Percentiles rank a stretch among this genome's conserved stretches.
phyloP scores from a whole-genome alignment of 2,113 vertebrate species.

The Heptranchias perlo region DNA sequence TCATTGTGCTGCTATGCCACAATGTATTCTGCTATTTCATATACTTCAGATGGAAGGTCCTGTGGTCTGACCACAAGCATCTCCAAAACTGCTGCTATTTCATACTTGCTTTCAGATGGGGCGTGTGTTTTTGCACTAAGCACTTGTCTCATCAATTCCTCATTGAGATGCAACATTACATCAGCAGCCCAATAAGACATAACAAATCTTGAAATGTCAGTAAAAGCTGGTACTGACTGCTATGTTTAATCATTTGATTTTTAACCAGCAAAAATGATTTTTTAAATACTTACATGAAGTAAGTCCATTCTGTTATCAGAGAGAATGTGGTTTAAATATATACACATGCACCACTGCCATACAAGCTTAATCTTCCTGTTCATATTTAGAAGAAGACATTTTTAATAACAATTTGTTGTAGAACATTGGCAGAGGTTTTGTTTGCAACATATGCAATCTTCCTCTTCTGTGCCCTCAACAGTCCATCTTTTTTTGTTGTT shows the following conservation, averaged over 20 bases:
- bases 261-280: not conserved
- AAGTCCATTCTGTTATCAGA: not conserved
- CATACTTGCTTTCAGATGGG: not conserved
- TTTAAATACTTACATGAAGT: not conserved
- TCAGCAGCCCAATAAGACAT: not conserved
- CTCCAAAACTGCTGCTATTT: not conserved
- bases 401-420: not conserved
- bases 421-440: not conserved
- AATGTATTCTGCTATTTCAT: not conserved
- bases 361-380: too few species aligned
- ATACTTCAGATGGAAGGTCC: not conserved
- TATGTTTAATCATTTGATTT: too few species aligned
- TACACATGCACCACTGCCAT: not conserved
- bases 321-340: not conserved
- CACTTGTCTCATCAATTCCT: not conserved
- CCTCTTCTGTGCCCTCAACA: not conserved
- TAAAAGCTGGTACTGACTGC: not conserved
- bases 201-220: not conserved
- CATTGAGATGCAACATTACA: not conserved
- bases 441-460: not conserved
- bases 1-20: not conserved
- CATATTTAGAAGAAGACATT: not conserved
- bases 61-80: not conserved
- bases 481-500: not conserved
- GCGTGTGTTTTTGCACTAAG: not conserved